Evolutionary conservation across 1,140 invertebrate genomes (phyloP), one percentile per base, ranked within the genome.

Genomic region (Euura lappo): DNA sequence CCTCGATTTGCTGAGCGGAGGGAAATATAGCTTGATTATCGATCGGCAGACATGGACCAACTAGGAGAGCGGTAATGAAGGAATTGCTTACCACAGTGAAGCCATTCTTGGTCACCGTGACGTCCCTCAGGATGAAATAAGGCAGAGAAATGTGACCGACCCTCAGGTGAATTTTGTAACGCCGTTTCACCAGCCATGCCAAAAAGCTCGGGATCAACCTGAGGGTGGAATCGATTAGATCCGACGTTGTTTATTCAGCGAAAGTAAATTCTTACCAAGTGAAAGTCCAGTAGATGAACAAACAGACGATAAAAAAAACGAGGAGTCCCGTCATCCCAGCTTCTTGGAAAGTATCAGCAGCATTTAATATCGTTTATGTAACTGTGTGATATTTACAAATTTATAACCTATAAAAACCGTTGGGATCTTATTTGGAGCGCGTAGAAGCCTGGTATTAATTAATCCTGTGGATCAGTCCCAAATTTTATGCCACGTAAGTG

Each of bases 1-100:
- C 93, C 79, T 97, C 94, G 74, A 98, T 92, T 88, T 96, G 92
- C 95, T 97, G 78, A 28, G 28, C 47, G 72, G 80, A 75, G 72
- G 80, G 75, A 74, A 69, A 71, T 51, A 43, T 70, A 28, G 74
- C 73, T 28, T 28, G 28, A 28, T 28, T 28, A 28, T 28, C 28
- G 28, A 28, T 28, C 28, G 28, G 28, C 28, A 1, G 28, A 28
- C 28, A 28, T 28, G 28, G 28, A 28, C 28, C 0, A 28, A 28
- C 28, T 28, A 28, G 28, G 28, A 28, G 28, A 28, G 28, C 28
- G 1, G 28, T 28, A 28, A 28, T 1, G 28, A 28, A 28, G 28
- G 28, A 28, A 28, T 28, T 28, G 90, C 91, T 91, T 89, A 94
- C 93, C 76, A 94, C 86, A 65, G 89, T 90, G 72, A 93, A 91